Evolutionary conservation across 2,888 invertebrate species (phyloP), one percentile per base, ranked within the genome.

Genomic region (Heteropelma amictum): DNA sequence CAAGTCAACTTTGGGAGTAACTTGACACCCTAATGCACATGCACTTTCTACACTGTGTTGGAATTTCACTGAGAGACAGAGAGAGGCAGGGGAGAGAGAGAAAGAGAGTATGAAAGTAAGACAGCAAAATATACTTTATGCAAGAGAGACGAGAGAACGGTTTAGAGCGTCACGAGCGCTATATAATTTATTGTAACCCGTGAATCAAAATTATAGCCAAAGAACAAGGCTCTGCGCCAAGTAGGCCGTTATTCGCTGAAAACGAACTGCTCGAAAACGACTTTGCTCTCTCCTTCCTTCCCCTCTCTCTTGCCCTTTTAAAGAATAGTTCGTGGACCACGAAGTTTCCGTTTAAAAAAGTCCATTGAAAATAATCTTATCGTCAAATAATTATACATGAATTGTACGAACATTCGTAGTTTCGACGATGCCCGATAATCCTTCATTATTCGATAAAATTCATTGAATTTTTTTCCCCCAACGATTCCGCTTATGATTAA

Each of bases 201-300:
- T 77, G 76, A 79, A 72, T 79, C 76, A 74, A 75, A 79, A 77
- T 79, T 79, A 79, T 73, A 61, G 76, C 69, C 70, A 64, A 76
- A 77, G 72, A 77, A 58, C 67, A 38, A 51, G 75, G 71, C 61
- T 70, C 72, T 65, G 70, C 74, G 76, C 76, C 77, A 77, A 79
- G 77, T 77, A 70, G 77, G 74, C 68, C 68, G 76, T 77, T 76
- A 79, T 70, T 76, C 68, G 61, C 28, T 28, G 71, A 68, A 71
- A 75, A 75, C 63, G 63, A 75, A 75, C 71, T 67, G 67, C 75
- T 33, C 49, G 28, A 53, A 75, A n/a, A 61, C 42, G 71, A 58
- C 67, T 67, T 51, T 67, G 61, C 67, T 38, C 63, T 75, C 67
- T 76, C 68, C 67, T 63, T 23, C 56, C 33, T 47, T 49, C 5